Evolutionary conservation across 2,888 invertebrate species (phyloP), one percentile per base, ranked within the genome.

Genomic region (Dendrolimus houi): DNA sequence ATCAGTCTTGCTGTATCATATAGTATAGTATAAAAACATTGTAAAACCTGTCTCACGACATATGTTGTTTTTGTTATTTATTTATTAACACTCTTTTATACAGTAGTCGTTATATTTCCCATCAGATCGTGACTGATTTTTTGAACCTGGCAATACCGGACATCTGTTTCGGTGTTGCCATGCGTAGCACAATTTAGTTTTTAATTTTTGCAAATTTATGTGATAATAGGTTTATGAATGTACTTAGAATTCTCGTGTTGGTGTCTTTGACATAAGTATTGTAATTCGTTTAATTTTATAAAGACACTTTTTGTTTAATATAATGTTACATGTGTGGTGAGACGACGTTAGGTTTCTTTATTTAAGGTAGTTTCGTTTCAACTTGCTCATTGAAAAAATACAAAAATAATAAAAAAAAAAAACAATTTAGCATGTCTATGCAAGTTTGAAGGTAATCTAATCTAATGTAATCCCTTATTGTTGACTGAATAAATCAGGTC

Each of bases 261-360:
- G 72, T 76, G 75, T 77, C 74, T 78, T 67, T 70, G 66, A 62
- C 62, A 59, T 64, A 65, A 65, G 70, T 71, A 69, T 79, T 74
- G 77, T 62, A 66, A 65, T 62, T 67, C 65, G 58, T 61, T 62
- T 65, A 58, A 54, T 55, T 47, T 60, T 62, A 59, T 77, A 85
- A 87, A 85, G 85, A 87, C 83, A 83, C 71, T 73, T 67, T 70
- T 60, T 67, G 68, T 72, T 70, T 68, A 62, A 66, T 66, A 75
- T 74, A 83, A 86, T 85, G 89, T 89, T 89, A 88, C 90, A 89
- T 89, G 89, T 89, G 90, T 89, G 88, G 90, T 89, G 90, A 90
- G 89, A 89, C 89, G 89, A 85, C 84, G 86, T 81, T 84, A 87
- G 86, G 82, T 76, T 75, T 74, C 61, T 52, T 60, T 67, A 58